Evolutionary conservation across 2,888 invertebrate genomes (phyloP), one percentile per base, ranked within the genome.

Genomic region (Galerucella pusilla): DNA sequence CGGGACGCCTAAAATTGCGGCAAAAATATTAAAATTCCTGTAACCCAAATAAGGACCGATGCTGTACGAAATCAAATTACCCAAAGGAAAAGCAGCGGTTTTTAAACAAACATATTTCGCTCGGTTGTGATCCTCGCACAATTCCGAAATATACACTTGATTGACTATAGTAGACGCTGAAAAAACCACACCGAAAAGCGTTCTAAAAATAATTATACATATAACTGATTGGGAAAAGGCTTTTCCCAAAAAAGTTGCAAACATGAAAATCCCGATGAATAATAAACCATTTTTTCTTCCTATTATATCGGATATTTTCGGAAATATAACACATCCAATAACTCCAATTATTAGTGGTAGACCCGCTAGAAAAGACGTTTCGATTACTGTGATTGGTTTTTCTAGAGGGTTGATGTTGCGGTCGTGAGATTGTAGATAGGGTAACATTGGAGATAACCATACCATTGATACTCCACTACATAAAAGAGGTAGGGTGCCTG

Each of bases 391-490:
- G 11, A 63, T 42, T 11, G 63, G 63, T 5, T 45, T 63, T 14
- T 42, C 42, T 42, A 63, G 3, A 7, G 63, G 63, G 35, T 63
- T 63, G 42, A 63, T 14, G 42, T 42, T 42, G 2, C 9, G 6
- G 16, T 63, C 63, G 10, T 45, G 42, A 11, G 42, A 63, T 42
- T 16, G 2, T n/a, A 63, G 42, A 9, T 35, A 35, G 5, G 45
- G 14, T 6, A 63, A 10, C 63, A 63, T 35, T 16, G 63, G 78
- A 9, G 80, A 80, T 4, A 78, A 75, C 80, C 81, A 82, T 4
- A 71, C 61, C 59, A 75, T 72, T 10, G 76, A 16, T 4, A 65
- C 42, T 12, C 75, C 69, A 35, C 14, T 54, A 1, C 7, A 10
- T 10, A 68, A 57, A 7, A 35, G 3, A 4, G 59, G 42, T 57